These are phyloP conservation scores for Montipora foliosa DNA, from an alignment of 64 coral and sea anemone species.

Conservation along the genomic window DNA sequence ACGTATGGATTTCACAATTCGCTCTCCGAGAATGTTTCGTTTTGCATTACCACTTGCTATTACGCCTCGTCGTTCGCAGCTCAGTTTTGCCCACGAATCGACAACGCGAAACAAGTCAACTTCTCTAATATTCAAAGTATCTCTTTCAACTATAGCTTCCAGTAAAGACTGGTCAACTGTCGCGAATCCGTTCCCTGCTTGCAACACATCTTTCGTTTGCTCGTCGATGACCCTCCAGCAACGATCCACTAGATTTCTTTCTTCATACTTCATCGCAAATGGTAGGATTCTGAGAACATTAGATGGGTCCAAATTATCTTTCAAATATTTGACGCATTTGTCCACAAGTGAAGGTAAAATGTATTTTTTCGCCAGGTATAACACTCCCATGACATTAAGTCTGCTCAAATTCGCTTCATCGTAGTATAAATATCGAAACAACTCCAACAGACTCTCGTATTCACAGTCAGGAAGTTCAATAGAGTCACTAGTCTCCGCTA, in stretches of 20 bases:
- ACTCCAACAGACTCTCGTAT: slow-evolving; percentile 61
- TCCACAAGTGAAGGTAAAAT: slow-evolving; percentile 48
- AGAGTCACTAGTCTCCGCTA: slow-evolving; percentile 38
- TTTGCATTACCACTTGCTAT: slow-evolving; percentile 27
- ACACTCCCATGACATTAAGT: slow-evolving; percentile 65
- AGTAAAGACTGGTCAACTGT: slow-evolving; percentile 65
- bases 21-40: slow-evolving; percentile 56
- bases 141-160: slow-evolving; percentile 46
- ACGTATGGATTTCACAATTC: slow-evolving; percentile 51
- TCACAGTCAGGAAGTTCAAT: slow-evolving; percentile 72
- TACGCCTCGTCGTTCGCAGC: slow-evolving; percentile 28
- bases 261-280: slow-evolving; percentile 47
- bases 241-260: slow-evolving; percentile 16
- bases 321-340: slow-evolving; percentile 57
- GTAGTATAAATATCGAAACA: slow-evolving; percentile 71
- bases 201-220: slow-evolving; percentile 40
- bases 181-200: slow-evolving; percentile 29
- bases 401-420: slow-evolving; percentile 56
- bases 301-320: neutral
- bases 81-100: slow-evolving; percentile 62
- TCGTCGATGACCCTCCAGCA: slow-evolving; percentile 79
- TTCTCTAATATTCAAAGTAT: slow-evolving; percentile 73
- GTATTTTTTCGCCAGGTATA: slow-evolving; percentile 69
- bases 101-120: slow-evolving; percentile 65
- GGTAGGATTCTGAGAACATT: slow-evolving; percentile 67